Conservation (phyloP, 2,797 vertebrate species). For the Pseudomugil tenellus region DNA sequence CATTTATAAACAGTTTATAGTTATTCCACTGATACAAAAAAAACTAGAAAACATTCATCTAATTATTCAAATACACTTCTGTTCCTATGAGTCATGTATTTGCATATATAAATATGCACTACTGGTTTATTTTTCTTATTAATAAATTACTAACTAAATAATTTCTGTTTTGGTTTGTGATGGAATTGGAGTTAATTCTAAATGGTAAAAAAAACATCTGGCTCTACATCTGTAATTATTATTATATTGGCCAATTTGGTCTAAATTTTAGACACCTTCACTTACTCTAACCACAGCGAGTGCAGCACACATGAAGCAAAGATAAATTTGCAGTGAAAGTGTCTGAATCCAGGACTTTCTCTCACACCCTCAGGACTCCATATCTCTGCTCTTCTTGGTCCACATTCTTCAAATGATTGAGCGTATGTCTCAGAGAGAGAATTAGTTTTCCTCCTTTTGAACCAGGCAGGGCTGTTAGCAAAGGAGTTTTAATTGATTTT, state of each 20-base stretch:
- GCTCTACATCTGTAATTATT: not conserved
- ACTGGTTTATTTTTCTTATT: no score
- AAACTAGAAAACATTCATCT: no score
- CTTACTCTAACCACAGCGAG: conserved; percentile 7
- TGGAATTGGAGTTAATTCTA: not conserved
- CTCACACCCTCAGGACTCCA: conserved; percentile 38
- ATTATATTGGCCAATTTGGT: conserved; percentile 1
- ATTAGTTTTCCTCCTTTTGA: conserved; percentile 55
- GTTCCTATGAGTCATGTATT: no score
- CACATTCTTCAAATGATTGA: conserved; percentile 50
- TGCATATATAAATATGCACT: no score
- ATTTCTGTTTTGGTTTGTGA: not conserved
- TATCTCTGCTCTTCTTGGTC: conserved; percentile 51
- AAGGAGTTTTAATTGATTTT: conserved; percentile 76
- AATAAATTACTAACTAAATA: no score
- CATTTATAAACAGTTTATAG: no score
- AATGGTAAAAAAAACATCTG: not conserved
- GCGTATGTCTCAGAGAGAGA: conserved; percentile 31
- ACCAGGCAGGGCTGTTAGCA: conserved; percentile 60
- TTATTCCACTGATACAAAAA: no score
- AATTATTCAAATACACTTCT: no score
- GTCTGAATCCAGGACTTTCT: conserved; percentile 39
- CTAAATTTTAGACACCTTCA: not conserved
- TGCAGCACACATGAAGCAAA: conserved; percentile 24
- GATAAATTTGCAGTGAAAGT: conserved; percentile 20